Evolutionary conservation across 2,797 vertebrate genomes (phyloP), one percentile per base, ranked within the genome.

Genomic region (Crypturellus tataupa): DNA sequence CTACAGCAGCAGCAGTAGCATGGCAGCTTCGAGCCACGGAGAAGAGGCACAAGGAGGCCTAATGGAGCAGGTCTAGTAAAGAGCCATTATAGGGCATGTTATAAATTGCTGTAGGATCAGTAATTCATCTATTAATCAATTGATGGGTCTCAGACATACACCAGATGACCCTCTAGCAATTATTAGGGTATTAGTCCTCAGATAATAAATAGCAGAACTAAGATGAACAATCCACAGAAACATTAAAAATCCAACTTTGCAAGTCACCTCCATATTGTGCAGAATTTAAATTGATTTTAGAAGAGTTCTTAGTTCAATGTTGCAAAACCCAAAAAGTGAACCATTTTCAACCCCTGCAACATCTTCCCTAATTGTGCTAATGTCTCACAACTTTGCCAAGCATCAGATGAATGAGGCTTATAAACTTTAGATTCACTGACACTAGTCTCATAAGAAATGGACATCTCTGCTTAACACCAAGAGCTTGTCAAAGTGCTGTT

Each of bases 1-100:
- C 90, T 94, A 95, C 90, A 95, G 73, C 95, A 96, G 90, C 93
- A 86, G 86, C 95, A 95, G 95, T 71, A 65, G n/a, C 93, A 88
- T 91, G 95, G 93, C 85, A 94, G 95, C 95, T 94, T 96, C 95
- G 95, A 51, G 94, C 94, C 95, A 94, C 68, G 89, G 58, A 56
- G 93, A 91, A 96, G 72, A 83, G 47, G 64, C 95, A 67, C 85
- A 91, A 73, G 60, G 89, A 58, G 94, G 94, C 76, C 87, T 96
- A 58, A 15, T 59, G 90, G 87, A 95, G 93, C 80, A 95, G 94
- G 64, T 91, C 95, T 92, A 91, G 94, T 94, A 92, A 95, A 95
- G 44, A 93, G 90, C 95, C 92, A 84, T 91, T 56, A 31, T 84
- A 93, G 86, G 93, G 96, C 91, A 0, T 77, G 5, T 62, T 46